Base-by-base conservation (phyloP, 2,797 vertebrate genomes). In the Rhinogobio ventralis region DNA sequence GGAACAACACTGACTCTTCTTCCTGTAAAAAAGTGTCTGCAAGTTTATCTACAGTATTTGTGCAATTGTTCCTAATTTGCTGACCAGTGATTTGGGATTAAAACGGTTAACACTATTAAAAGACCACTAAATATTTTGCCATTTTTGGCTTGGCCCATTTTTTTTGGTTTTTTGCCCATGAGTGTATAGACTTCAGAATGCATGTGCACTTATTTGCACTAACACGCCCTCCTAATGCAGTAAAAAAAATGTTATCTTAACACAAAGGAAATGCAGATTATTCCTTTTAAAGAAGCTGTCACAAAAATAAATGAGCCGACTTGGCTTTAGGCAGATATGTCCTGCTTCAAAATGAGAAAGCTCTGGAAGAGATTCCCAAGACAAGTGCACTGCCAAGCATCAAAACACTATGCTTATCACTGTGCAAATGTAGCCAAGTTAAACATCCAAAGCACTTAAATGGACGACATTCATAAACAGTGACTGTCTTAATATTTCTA, bases 311-410 rank as follows among this genome's bases (percentile, higher is more conserved):
- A 78, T 51, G 66, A 78, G 39, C 42, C 0, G 23, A 71, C 67
- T 79, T 74, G 55, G 30, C 67, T 79, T 66, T 19, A 51, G 45
- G 55, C 83, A 76, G 81, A 57, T 25, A 8, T 66, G 60, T 33
- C 36, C 25, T 30, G 53, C 68, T 33, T 82, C 17, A 25, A 85
- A 73, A 85, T 73, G 57, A 85, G 69, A 80, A 42, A 42, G 8
- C 39, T 85, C 83, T 85, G 83, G 67, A 73, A 85, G 30, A 45
- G 45, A 66, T 74, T 85, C 23, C 17, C 4, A 5, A 66, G 83
- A 79, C 30, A 73, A 51, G 76, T 64, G 82, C 23, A 28, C 67
- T 85, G 76, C 74, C 82, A 84, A 84, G 64, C 49, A 68, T 60
- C 39, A 60, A 71, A 78, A 71, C 51, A 49, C 14, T n/a, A 30